These are phyloP conservation scores for Sarcophaga subvicina DNA, from an alignment of 2,888 invertebrate genomes.

Conservation along the genomic window DNA sequence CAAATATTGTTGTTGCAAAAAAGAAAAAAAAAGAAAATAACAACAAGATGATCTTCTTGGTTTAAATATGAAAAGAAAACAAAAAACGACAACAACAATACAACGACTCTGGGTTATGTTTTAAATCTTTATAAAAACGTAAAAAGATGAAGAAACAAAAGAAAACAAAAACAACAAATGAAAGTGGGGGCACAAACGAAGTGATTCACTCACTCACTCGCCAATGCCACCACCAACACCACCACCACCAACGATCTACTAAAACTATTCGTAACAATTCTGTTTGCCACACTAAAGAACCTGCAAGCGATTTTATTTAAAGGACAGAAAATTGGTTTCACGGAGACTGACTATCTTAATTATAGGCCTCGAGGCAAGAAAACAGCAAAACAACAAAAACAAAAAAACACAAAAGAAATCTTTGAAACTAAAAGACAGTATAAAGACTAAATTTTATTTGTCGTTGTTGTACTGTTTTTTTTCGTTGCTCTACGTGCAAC, in stretches of 20 bases:
- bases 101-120: constrained; percentile 26
- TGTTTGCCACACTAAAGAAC: constrained; percentile 54
- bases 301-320: constrained; percentile 72
- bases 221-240: constrained; percentile 61
- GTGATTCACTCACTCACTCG: constrained; percentile 60
- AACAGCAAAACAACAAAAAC: constrained; percentile 51
- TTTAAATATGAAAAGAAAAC: constrained; percentile 32
- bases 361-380: constrained; percentile 73
- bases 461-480: background rate
- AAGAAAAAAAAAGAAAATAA: constrained; percentile 45
- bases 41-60: constrained; percentile 65
- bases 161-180: background rate
- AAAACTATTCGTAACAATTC: constrained; percentile 41
- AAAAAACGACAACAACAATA: background rate
- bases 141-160: constrained; percentile 15
- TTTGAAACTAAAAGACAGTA: constrained; percentile 56
- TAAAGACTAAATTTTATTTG: constrained; percentile 58
- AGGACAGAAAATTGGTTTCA: constrained; percentile 75
- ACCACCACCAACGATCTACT: constrained; percentile 51
- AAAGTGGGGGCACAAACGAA: constrained; percentile 58
- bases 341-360: constrained; percentile 75
- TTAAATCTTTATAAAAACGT: constrained; percentile 64
- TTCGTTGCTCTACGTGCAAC: constrained; percentile 10
- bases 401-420: constrained; percentile 39
- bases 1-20: constrained; percentile 52